Conservation (phyloP, 2,888 invertebrate genomes). For the Prionchulus punctatus region DNA sequence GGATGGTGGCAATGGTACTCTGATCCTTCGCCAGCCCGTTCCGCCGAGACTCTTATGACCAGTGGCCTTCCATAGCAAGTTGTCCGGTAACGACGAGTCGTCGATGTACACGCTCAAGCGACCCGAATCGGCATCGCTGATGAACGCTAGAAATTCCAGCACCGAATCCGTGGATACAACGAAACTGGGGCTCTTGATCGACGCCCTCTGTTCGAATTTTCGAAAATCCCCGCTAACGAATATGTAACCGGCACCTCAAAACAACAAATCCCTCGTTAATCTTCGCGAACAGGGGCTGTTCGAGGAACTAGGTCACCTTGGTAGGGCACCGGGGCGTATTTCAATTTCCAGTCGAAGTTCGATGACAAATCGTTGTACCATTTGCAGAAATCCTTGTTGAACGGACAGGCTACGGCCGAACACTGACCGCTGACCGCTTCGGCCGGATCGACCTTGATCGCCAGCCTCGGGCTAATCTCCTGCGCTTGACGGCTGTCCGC, state of each 20-base stretch:
- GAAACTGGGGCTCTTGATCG: slow-evolving; percentile 1
- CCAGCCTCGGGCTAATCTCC: too few relatives aligned
- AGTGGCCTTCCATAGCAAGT: slow-evolving; percentile 2
- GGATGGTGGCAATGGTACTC: slow-evolving; percentile 7
- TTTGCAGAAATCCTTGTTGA: slow-evolving; percentile 2
- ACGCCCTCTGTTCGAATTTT: neutral
- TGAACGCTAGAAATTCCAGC: slow-evolving; percentile 9
- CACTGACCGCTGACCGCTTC: neutral
- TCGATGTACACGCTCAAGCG: slow-evolving; percentile 7
- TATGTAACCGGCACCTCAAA: slow-evolving; percentile 7
- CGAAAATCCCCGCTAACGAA: slow-evolving; percentile 6
- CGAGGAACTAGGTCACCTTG: neutral
- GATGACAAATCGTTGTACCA: slow-evolving; percentile 8
- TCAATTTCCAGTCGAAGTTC: slow-evolving; percentile 10
- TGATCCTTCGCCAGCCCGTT: slow-evolving; percentile 3
- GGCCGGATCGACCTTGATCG: too few relatives aligned
- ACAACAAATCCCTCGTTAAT: neutral
- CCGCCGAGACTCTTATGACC: neutral
- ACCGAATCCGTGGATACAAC: slow-evolving; percentile 4
- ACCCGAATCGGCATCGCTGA: slow-evolving; percentile 5
- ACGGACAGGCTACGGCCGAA: slow-evolving; percentile 4
- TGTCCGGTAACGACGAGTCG: neutral
- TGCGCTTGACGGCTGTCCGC: too few relatives aligned
- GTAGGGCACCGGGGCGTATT: neutral
- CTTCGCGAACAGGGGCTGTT: neutral